Evolutionary conservation across 2,797 vertebrate genomes (phyloP).

Genomic region (Apodemus agrarius): DNA sequence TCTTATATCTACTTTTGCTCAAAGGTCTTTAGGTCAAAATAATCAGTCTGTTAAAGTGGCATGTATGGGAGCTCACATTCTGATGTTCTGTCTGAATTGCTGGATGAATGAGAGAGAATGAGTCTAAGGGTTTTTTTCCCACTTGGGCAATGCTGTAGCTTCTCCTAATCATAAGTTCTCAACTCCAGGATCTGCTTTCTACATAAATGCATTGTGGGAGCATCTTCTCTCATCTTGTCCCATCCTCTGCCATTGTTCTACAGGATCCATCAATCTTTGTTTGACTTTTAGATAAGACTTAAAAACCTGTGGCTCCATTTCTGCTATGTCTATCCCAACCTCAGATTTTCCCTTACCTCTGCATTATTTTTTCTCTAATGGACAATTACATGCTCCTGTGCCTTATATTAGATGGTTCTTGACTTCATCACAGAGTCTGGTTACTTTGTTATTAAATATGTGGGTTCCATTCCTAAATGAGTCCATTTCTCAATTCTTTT

Average conservation of each 20-base stretch:
- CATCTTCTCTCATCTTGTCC: not conserved
- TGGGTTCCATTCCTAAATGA: not conserved
- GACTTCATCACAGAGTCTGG: not conserved
- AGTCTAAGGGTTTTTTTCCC: not conserved
- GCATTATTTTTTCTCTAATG: not conserved
- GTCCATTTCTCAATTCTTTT: not conserved
- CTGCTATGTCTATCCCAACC: not conserved
- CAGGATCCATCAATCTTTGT: not conserved
- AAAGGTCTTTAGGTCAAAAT: not conserved
- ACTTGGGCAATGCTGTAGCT: not conserved
- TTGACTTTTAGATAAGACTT: constrained; percentile 24
- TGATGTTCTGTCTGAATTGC: not conserved
- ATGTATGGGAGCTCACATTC: not conserved
- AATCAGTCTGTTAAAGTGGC: not conserved
- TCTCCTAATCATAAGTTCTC: not conserved
- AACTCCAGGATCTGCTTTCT: not conserved
- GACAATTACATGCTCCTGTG: not conserved
- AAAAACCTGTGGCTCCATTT: constrained; percentile 14
- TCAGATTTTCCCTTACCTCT: not conserved
- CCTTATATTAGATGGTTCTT: not conserved
- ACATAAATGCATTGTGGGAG: not conserved
- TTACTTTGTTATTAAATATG: not conserved
- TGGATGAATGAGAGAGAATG: not conserved
- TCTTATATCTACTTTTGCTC: not conserved
- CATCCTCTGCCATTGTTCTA: not conserved